Evolutionary conservation across 2,797 vertebrate species (phyloP), one percentile per base, ranked within the genome.

Genomic region (Acipenser transmontanus): DNA sequence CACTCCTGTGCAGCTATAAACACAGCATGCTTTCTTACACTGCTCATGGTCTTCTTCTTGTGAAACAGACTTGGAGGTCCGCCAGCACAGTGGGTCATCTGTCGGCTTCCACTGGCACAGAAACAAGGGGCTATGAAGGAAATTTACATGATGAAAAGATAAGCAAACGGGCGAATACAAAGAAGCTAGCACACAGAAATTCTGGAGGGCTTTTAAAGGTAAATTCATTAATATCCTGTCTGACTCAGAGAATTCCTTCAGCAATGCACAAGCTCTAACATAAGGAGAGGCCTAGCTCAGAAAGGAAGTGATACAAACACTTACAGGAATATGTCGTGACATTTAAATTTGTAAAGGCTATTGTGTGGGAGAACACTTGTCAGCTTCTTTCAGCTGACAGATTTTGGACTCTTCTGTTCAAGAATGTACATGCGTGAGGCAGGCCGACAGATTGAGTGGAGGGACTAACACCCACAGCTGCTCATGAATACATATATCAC

Each of bases 401-500:
- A 13, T 13, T n/a, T 34, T 34, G 34, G 34, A 34, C 34, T 34
- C 34, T 34, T 34, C 34, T 34, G 34, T 34, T 34, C 2, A 34
- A 34, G 34, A 1, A n/a, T 11, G 11, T 11, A 13, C 12, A 13
- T 57, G 12, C 12, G 4, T n/a, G 9, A 57, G 6, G 54, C 12
- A n/a, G 54, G 6, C 11, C 12, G 54, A 11, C 14, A 57, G 12
- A 11, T 57, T n/a, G 12, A n/a, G 12, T 13, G 12, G n/a, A 57
- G 11, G 14, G 11, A 11, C 11, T 57, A 34, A 68, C 50, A 57
- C 10, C 49, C 64, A 64, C 64, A 70, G 69, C 66, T 63, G 50
- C 69, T 63, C 69, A 66, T 66, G 69, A 66, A 70, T 70, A 66
- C 56, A 57, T 59, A 50, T 7, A 50, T 34, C n/a, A 14, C 34